Base-by-base conservation (phyloP, 2,888 invertebrate species). In the Reticulitermes lucifugus region DNA sequence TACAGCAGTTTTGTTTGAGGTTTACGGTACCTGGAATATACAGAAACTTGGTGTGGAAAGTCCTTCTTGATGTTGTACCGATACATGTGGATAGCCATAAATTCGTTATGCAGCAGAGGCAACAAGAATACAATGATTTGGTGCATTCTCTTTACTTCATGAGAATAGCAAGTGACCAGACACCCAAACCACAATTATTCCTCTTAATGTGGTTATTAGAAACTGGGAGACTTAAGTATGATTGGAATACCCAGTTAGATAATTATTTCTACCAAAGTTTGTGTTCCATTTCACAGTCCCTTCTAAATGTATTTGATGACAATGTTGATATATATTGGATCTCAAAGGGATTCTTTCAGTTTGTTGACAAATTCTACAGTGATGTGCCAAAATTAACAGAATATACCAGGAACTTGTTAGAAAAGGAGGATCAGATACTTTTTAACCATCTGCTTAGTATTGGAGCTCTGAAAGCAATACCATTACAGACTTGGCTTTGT, bases 291-390 rank as follows among this genome's bases (percentile, higher is more conserved):
- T 94, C 95, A 0, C 93, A 95, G 86, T 94, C 95, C 0, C 91
- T 97, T 0, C 91, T 94, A 86, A 94, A 95, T 88, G 93, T 96
- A 85, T 95, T 95, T 88, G 94, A 95, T 59, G 93, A 94, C 88
- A 95, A 96, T 88, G 94, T 95, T 0, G 96, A 97, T 88, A 94
- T 95, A 0, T 98, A 96, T 91, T 98, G 97, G 96, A 91, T 97
- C 79, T 93, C 96, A 0, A 95, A 95, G 89, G 94, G 94, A 35
- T 95, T 98, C 88, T 95, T 95, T 85, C 94, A 94, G 86, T 93
- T 94, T 81, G 94, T 96, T 5, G 92, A 93, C 73, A 94, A 93
- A 88, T 94, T 95, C 89, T 93, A 94, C 88, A 92, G 92, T 79
- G 95, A 96, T 87, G 91, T 95, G 41, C 91, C 92, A 0, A 94